Evolutionary conservation across 92 coral and sea anemone genomes (phyloP), one percentile per base, ranked within the genome.

Genomic region (Zoanthus gigantus): DNA sequence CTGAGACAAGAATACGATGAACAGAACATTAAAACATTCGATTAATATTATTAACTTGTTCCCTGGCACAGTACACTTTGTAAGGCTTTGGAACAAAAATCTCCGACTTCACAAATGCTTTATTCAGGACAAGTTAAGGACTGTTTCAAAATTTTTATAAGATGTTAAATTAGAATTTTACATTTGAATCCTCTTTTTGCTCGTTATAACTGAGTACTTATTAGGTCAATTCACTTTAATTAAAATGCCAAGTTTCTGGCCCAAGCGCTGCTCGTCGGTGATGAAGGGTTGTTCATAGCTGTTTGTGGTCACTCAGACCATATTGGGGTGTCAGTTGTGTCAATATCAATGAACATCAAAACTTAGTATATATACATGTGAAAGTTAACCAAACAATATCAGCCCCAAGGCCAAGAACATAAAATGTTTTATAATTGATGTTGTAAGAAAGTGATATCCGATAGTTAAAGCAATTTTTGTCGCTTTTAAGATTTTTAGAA

Each of bases 331-430:
- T 72, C 47, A 72, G 6, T 8, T 17, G 18, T 56, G 63, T 79
- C 72, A 50, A 3, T 34, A 34, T 0, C 42, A 34, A 34, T 34
- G 42, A 34, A 34, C 42, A 34, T 34, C 42, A 34, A 34, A 34
- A 34, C 42, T 23, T 23, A 23, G 3, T 34, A 34, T 34, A 1
- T 34, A 1, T 61, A 23, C 23, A 61, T 16, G 15, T 12, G 10
- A 45, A 81, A 74, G 74, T 81, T 81, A 65, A 81, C 73, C 46
- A 81, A 81, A 81, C 44, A 81, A 65, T 45, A 58, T 48, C 31
- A 6, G 69, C 69, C 69, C 60, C 67, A 76, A 76, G 69, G 69
- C 69, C 17, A 48, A 66, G 37, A 81, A 45, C 60, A 81, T 81
- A 81, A 79, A 80, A 81, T 65, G 85, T 81, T 81, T 44, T 34